phyloP scores from a whole-genome alignment of 1,140 invertebrate genomes.

The Atta colombica region DNA sequence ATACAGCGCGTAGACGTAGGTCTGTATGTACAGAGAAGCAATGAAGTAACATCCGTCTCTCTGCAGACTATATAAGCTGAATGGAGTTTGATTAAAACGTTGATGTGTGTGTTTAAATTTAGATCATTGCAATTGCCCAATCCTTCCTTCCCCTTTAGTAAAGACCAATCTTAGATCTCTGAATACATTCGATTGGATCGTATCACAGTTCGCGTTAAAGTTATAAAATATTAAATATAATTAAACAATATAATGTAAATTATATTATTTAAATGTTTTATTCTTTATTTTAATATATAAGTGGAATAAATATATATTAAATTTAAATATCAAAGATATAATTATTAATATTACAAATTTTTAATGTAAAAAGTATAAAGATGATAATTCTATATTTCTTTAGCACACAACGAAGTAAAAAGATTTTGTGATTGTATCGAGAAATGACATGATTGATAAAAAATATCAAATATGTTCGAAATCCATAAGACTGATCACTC shows the following conservation, averaged over 20 bases:
- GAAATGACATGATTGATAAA: constrained; percentile 27
- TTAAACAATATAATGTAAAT: constrained; percentile 3
- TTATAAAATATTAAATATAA: constrained; percentile 20
- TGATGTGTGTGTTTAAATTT: constrained; percentile 75
- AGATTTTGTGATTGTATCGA: not conserved
- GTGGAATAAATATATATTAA: not conserved
- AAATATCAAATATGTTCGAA: constrained; percentile 22
- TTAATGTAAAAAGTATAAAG: not conserved
- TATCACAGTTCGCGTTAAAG: not conserved
- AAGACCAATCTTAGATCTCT: constrained; percentile 37
- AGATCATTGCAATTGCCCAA: constrained; percentile 74
- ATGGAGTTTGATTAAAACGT: constrained; percentile 76
- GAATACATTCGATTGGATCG: constrained; percentile 9
- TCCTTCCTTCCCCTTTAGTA: constrained; percentile 44
- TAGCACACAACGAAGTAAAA: not conserved
- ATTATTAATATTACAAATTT: constrained; percentile 23
- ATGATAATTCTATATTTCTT: constrained; percentile 1
- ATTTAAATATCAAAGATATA: not conserved
- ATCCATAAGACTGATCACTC: not conserved
- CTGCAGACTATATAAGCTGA: constrained; percentile 72
- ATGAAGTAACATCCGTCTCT: constrained; percentile 73
- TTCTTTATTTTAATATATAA: constrained; percentile 1
- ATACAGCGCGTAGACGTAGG: not conserved
- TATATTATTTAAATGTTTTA: not conserved
- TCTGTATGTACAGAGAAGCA: constrained; percentile 48